A percentile compares a stretch with the other conserved stretches of the same genome.
Conservation (phyloP, 2,888 invertebrate species). For the Pseudoips prasinana region DNA sequence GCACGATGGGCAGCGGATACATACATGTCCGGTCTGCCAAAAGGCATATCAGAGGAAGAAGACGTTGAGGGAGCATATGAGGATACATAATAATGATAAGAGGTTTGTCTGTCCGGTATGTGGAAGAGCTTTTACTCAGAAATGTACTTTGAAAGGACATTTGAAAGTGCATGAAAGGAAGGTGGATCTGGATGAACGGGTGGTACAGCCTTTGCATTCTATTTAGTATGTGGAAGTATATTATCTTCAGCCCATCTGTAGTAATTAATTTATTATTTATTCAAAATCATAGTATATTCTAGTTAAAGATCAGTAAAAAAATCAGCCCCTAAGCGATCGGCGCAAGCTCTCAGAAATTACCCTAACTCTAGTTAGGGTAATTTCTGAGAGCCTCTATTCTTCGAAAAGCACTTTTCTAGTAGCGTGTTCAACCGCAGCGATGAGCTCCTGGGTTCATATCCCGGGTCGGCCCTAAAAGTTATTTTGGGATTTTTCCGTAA, state of each 20-base stretch:
- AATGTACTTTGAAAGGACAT: conserved; percentile 72
- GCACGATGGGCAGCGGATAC: conserved; percentile 78
- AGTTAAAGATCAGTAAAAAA: too few species aligned
- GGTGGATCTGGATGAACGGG: conserved; percentile 47
- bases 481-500: too few species aligned
- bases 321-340: too few species aligned
- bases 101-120: conserved; percentile 70
- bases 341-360: too few species aligned
- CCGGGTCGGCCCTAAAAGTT: too few species aligned
- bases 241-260: not conserved
- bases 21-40: conserved; percentile 72
- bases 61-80: conserved; percentile 65
- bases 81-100: conserved; percentile 74
- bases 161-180: conserved; percentile 68
- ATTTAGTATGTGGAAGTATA: too few species aligned
- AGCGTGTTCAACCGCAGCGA: too few species aligned
- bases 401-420: too few species aligned
- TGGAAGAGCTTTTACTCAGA: conserved; percentile 72
- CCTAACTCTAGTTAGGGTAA: too few species aligned
- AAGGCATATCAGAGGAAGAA: conserved; percentile 75
- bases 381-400: too few species aligned
- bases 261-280: not conserved
- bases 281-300: too few species aligned
- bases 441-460: too few species aligned
- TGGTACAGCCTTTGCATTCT: conserved; percentile 45